These are phyloP conservation scores for Escarpia spicata DNA, from an alignment of 2,888 invertebrate species.

Conservation along the genomic window DNA sequence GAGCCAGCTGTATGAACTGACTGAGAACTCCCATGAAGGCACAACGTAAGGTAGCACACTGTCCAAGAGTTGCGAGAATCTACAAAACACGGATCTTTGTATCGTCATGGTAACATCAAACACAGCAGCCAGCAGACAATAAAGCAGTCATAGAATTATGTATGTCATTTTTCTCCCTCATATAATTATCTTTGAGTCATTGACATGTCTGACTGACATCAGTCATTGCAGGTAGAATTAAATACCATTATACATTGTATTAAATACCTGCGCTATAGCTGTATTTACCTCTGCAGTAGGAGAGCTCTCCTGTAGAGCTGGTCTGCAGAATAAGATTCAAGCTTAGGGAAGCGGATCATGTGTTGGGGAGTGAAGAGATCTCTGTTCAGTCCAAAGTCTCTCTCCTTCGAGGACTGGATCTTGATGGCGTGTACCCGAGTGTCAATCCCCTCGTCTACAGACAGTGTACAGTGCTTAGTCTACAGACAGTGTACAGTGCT, in stretches of 20 bases:
- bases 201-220: not conserved
- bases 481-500: too few relatives aligned
- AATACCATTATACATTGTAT: too few relatives aligned
- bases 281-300: not conserved
- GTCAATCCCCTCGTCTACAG: slow-evolving; percentile 62
- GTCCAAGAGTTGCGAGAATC: slow-evolving; percentile 60
- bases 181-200: not conserved
- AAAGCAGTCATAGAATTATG: not conserved
- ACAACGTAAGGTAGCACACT: slow-evolving; percentile 61
- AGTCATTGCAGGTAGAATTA: not conserved
- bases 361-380: slow-evolving; percentile 58
- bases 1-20: slow-evolving; percentile 55
- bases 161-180: not conserved
- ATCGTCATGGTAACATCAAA: not conserved
- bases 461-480: not conserved
- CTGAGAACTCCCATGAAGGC: slow-evolving; percentile 62
- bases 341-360: slow-evolving; percentile 57
- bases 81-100: slow-evolving; percentile 32
- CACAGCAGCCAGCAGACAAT: not conserved
- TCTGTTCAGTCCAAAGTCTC: slow-evolving; percentile 56
- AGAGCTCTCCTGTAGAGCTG: slow-evolving; percentile 49
- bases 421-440: slow-evolving; percentile 61
- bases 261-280: too few relatives aligned
- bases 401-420: slow-evolving; percentile 58
- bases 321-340: slow-evolving; percentile 54